phyloP scores from a whole-genome alignment of 2,797 vertebrate species.

The Onychomys arenicola region DNA sequence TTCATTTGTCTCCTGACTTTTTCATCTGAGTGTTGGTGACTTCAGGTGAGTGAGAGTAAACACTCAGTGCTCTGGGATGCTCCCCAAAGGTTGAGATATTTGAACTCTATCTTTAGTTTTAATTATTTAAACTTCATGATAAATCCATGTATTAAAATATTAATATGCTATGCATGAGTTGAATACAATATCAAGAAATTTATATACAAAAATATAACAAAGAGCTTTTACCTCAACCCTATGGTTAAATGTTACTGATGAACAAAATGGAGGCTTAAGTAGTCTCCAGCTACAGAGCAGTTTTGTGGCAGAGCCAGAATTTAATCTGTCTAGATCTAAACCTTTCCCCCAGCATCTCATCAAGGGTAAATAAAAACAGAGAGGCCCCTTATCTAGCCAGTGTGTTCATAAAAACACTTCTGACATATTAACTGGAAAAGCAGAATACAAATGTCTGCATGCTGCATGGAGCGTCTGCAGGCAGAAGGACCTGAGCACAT shows the following conservation, averaged over 20 bases:
- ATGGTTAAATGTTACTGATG: background rate
- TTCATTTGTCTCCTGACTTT: conserved; percentile 24
- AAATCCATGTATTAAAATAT: conserved; percentile 33
- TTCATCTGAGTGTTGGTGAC: background rate
- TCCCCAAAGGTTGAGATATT: conserved; percentile 29
- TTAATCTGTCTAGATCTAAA: background rate
- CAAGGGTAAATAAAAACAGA: conserved; percentile 12
- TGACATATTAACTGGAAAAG: background rate
- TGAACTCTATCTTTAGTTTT: background rate
- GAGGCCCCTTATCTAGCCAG: background rate
- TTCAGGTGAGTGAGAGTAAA: background rate
- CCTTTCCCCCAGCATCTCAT: background rate
- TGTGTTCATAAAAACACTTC: conserved; percentile 11
- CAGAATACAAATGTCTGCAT: background rate
- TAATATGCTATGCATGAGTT: background rate
- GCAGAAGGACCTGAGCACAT: background rate
- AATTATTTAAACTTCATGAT: conserved; percentile 33
- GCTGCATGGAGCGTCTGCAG: background rate
- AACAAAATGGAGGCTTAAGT: background rate
- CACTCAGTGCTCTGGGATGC: background rate
- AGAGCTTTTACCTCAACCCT: background rate
- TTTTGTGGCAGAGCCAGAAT: background rate
- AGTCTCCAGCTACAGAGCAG: background rate
- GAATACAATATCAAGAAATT: background rate
- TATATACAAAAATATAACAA: background rate